These are phyloP conservation scores for Potorous gilbertii DNA, from an alignment of 2,797 vertebrate genomes.

Conservation along the genomic window DNA sequence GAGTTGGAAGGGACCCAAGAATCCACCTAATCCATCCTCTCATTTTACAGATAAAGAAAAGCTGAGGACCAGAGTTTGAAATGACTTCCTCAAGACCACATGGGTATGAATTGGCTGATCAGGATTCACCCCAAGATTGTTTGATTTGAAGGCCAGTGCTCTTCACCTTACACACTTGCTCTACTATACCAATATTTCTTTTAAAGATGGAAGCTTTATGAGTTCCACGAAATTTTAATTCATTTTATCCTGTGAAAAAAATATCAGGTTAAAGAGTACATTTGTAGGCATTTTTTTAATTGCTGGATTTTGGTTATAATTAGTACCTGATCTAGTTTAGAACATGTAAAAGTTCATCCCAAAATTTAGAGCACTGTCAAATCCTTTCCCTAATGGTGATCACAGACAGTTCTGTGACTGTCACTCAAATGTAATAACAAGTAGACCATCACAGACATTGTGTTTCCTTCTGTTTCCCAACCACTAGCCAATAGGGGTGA, in stretches of 20 bases:
- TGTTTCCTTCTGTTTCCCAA: neutral
- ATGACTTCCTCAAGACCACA: neutral
- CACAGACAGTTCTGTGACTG: neutral
- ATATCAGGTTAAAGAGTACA: constrained; percentile 27
- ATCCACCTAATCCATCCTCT: neutral
- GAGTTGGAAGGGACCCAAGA: neutral
- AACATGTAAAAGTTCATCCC: too few relatives aligned
- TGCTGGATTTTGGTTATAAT: constrained; percentile 34
- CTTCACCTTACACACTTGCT: neutral
- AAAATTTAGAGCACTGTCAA: neutral
- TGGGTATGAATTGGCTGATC: neutral
- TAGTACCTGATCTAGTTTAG: neutral
- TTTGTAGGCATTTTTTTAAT: constrained; percentile 50
- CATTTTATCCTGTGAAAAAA: neutral
- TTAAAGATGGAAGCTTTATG: neutral
- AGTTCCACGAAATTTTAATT: neutral
- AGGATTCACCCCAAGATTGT: neutral
- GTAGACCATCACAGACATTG: neutral
- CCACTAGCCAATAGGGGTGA: neutral
- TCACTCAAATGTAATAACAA: neutral
- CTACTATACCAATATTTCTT: neutral
- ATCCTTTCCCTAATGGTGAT: neutral
- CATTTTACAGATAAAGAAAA: neutral
- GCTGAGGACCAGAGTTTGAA: neutral
- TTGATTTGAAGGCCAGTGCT: neutral